Base-by-base conservation (phyloP, 2,113 vertebrate species). In the Morone chrysops region DNA sequence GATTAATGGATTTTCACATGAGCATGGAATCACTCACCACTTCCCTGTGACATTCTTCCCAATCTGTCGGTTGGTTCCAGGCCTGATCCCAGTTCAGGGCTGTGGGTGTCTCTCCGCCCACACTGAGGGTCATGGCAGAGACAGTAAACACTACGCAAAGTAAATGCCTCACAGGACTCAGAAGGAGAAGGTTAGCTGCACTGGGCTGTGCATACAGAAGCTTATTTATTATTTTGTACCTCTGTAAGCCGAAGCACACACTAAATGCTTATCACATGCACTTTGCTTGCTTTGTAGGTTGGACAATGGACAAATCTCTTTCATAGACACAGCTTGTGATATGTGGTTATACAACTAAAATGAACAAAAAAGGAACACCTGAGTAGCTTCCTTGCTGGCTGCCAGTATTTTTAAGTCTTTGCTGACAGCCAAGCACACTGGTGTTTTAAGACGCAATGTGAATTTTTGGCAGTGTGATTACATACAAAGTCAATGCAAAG, bases 1-100 rank as follows among this genome's bases (percentile, higher is more conserved):
- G 93, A 94, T 94, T 77, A 92, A 94, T 89, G 86, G 75, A 72
- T 93, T 94, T 94, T 95, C 85, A 89, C 94, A 92, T 22, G 5
- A 47, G 75, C 90, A 57, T 91, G 90, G 75, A 87, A 90, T 87
- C 87, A 81, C 81, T 80, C 83, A 56, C 73, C 91, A 80, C 86
- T 75, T 87, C 81, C 75, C 78, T 62, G 94, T 71, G 79, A 95
- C 90, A 94, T 95, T 94, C 90, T 80, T 87, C 62, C 22, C 63
- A 13, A 53, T 59, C 63, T 65, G 71, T 59, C 5, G 70, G 82
- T 71, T 78, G 57, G 59, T 59, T 68, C 73, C 16, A 72, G 73
- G 60, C 69, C 56, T 48, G 83, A 47, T 82, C 76, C 76, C 59
- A 66, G 71, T 54, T 78, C 84, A 77, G 86, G 73, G 74, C 66